Evolutionary conservation across 2,888 invertebrate genomes (phyloP).

Genomic region (Euproctis similis): DNA sequence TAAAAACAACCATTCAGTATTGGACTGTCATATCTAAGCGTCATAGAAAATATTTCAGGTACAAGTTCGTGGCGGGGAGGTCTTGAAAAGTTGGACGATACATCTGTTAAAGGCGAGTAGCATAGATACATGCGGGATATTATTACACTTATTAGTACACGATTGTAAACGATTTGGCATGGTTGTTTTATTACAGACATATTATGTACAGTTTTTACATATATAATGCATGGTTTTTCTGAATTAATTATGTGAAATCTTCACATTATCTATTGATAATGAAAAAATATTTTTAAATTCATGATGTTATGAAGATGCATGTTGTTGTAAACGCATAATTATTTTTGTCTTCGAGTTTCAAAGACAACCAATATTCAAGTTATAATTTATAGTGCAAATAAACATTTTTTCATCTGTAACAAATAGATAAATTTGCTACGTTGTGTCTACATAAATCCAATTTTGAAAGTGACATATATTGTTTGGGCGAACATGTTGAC

Average conservation of each 20-base stretch:
- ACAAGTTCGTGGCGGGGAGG: slow-evolving; percentile 17
- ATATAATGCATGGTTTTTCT: no score
- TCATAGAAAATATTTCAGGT: slow-evolving; percentile 10
- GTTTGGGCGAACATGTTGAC: background rate
- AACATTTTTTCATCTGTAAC: no score
- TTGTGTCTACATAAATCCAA: background rate
- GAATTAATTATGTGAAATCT: no score
- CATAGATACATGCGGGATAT: slow-evolving; percentile 54
- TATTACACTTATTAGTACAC: slow-evolving; percentile 55
- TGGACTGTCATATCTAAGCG: slow-evolving; percentile 24
- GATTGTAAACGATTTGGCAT: slow-evolving; percentile 42
- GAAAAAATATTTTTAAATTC: no score
- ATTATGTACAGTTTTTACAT: no score
- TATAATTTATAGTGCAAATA: no score
- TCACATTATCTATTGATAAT: no score
- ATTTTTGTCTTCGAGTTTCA: no score
- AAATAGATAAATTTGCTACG: background rate
- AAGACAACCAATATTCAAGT: no score
- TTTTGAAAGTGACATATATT: background rate
- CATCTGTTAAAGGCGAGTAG: slow-evolving; percentile 50
- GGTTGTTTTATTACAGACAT: slow-evolving; percentile 23
- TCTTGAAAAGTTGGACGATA: slow-evolving; percentile 28
- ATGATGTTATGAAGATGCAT: no score
- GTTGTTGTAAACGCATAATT: no score
- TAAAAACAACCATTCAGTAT: slow-evolving; percentile 41